phyloP scores from a whole-genome alignment of 2,113 vertebrate genomes.

The Hemicordylus capensis region DNA sequence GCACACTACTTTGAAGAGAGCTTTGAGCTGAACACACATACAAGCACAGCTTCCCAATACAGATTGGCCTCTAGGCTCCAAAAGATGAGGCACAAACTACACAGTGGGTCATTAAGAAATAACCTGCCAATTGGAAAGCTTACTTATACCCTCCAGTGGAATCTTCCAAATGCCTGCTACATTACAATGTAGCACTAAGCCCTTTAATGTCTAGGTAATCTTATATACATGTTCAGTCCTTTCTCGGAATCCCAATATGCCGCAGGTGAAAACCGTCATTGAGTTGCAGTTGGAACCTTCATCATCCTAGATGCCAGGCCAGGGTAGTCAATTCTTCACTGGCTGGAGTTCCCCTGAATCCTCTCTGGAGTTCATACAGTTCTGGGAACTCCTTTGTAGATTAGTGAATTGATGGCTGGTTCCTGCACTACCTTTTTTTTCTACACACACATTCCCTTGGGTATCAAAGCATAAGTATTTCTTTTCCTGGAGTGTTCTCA shows the following conservation, averaged over 20 bases:
- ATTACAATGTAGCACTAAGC: background rate
- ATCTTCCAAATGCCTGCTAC: background rate
- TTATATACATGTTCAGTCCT: background rate
- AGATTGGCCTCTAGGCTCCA: background rate
- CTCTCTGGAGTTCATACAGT: background rate
- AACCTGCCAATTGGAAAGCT: rapidly evolving
- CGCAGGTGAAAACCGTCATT: slow-evolving; percentile 4
- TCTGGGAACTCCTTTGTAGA: background rate
- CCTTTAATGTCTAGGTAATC: background rate
- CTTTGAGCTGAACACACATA: background rate
- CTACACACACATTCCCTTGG: background rate
- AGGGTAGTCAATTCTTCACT: background rate
- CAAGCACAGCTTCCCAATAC: background rate
- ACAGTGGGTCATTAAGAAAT: background rate
- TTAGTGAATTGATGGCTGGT: background rate
- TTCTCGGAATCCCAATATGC: slow-evolving; percentile 8
- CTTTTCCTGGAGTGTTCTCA: background rate
- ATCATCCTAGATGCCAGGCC: background rate
- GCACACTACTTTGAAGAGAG: background rate
- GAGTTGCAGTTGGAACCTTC: background rate
- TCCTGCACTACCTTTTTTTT: background rate
- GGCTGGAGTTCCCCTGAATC: background rate
- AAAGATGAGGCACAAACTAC: slow-evolving; percentile 2
- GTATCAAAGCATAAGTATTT: background rate
- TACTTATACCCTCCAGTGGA: background rate